Conservation (phyloP, 2,888 invertebrate genomes). For the Chrysolina haemoptera region DNA sequence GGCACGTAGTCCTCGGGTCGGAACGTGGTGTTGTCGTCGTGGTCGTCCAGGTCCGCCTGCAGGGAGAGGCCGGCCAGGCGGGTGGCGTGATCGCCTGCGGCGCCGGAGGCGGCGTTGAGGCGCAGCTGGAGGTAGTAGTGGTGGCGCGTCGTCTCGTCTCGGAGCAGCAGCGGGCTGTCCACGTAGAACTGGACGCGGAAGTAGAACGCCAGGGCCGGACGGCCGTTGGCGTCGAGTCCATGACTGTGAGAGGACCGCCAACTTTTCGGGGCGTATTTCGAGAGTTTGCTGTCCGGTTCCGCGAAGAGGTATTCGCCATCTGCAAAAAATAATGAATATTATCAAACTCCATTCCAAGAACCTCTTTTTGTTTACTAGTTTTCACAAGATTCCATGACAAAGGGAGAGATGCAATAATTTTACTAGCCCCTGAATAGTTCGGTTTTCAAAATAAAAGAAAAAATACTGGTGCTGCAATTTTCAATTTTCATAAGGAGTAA, state of each 20-base stretch:
- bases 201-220: constrained; percentile 90
- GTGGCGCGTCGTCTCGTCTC: constrained; percentile 92
- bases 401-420: no score
- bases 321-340: constrained; percentile 70
- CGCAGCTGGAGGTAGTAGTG: constrained; percentile 96
- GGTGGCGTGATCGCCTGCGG: constrained; percentile 78
- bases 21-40: constrained; percentile 75
- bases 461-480: no score
- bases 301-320: constrained; percentile 97
- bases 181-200: constrained; percentile 95
- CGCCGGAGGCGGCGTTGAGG: constrained; percentile 84
- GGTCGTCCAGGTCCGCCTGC: constrained; percentile 94
- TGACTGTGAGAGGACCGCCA: constrained; percentile 96
- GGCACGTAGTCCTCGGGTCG: constrained; percentile 91
- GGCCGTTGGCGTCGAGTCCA: constrained; percentile 91
- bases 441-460: no score
- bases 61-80: constrained; percentile 87
- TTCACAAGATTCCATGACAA: neutral
- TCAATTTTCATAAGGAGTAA: no score
- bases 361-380: neutral
- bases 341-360: neutral
- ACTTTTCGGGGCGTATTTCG: constrained; percentile 96
- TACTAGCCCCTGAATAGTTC: no score
- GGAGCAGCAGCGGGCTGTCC: constrained; percentile 90
- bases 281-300: constrained; percentile 94